Evolutionary conservation across 1,140 invertebrate species (phyloP).

Genomic region (Scaptomyza montana): DNA sequence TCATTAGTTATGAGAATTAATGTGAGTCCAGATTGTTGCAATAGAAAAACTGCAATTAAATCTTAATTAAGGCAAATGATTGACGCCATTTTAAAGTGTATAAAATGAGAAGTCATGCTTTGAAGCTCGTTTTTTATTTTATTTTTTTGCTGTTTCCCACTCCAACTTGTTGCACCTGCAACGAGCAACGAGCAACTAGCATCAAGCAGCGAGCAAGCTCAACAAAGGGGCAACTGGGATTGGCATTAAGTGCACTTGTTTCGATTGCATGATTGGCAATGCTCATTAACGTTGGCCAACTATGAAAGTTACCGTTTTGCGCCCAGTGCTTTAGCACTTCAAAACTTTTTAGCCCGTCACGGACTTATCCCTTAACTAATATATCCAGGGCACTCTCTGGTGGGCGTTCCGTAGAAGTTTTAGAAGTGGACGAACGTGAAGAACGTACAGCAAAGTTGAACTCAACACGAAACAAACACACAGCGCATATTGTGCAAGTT

Average conservation of each 20-base stretch:
- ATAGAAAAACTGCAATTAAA: not conserved
- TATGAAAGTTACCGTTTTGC: constrained; percentile 46
- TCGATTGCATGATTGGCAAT: constrained; percentile 23
- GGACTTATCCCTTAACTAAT: constrained; percentile 22
- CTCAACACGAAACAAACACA: constrained; percentile 22
- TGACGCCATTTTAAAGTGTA: not conserved
- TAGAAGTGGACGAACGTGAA: constrained; percentile 50
- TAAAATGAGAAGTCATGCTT: not conserved
- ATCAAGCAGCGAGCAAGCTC: no score
- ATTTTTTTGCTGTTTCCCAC: not conserved
- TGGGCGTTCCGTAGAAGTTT: constrained; percentile 38
- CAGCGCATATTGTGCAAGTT: constrained; percentile 71
- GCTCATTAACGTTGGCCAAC: constrained; percentile 58
- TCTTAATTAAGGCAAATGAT: not conserved
- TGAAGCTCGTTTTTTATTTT: not conserved
- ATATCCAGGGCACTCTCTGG: not conserved
- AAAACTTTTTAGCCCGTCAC: constrained; percentile 54
- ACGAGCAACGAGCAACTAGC: no score
- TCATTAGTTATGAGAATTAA: not conserved
- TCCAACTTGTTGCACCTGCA: not conserved
- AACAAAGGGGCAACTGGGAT: not conserved
- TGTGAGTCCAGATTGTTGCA: not conserved
- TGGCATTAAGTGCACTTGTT: constrained; percentile 13
- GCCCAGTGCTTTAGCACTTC: constrained; percentile 27
- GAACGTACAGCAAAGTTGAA: constrained; percentile 43